Percentiles rank a stretch among this genome's conserved stretches.
These are phyloP conservation scores for Stratiomys singularior DNA, from an alignment of 2,888 invertebrate species.

Conservation along the genomic window DNA sequence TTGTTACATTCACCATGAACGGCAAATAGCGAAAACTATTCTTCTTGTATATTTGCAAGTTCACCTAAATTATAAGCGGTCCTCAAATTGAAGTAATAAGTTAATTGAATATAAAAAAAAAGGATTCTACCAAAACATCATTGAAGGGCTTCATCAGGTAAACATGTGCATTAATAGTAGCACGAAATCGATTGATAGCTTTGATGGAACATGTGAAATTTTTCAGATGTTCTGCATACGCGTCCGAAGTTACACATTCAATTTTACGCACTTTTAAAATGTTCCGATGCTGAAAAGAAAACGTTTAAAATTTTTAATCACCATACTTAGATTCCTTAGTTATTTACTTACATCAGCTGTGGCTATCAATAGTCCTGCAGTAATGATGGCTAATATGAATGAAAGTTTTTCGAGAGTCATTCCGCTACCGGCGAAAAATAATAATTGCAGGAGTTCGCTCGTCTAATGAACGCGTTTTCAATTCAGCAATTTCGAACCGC, in stretches of 20 bases:
- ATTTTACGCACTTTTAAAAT: constrained; percentile 4
- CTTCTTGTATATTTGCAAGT: constrained; percentile 19
- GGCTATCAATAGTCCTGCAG: neutral
- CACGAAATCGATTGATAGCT: constrained; percentile 10
- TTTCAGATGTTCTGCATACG: neutral
- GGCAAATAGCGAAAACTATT: constrained; percentile 21
- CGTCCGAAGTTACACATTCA: neutral
- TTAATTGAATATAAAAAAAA: too few species aligned
- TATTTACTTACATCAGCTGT: neutral
- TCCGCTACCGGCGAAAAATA: too few species aligned
- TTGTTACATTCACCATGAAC: constrained; percentile 24
- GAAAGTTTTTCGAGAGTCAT: too few species aligned
- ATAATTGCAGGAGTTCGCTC: too few species aligned
- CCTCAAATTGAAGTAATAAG: too few species aligned
- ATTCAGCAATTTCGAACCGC: too few species aligned
- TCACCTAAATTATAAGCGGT: neutral
- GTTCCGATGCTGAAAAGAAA: neutral
- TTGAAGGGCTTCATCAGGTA: neutral
- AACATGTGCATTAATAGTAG: neutral
- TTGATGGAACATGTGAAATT: constrained; percentile 1
- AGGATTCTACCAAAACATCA: constrained; percentile 26
- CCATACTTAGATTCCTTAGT: neutral
- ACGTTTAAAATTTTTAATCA: neutral
- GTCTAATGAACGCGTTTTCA: too few species aligned
- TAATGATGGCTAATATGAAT: too few species aligned